These are phyloP conservation scores for Paratrypauchen microcephalus DNA, from an alignment of 2,797 vertebrate genomes.

Conservation along the genomic window DNA sequence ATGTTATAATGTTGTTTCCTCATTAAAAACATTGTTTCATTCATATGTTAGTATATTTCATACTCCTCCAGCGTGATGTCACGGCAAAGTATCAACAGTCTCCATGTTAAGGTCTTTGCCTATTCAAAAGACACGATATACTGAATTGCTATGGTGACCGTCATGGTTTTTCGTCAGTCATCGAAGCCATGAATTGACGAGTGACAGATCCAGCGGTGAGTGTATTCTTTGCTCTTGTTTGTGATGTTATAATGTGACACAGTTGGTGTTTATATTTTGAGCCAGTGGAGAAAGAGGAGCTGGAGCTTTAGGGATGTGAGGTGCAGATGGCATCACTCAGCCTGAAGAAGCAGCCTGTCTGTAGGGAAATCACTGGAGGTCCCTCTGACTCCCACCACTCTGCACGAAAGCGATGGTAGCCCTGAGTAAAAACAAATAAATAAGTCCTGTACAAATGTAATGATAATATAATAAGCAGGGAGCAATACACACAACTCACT, in stretches of 20 bases:
- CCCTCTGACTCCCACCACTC: slow-evolving; percentile 55
- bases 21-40: too few species aligned
- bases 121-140: background rate
- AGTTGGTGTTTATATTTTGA: slow-evolving; percentile 41
- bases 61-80: too few species aligned
- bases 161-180: background rate
- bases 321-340: slow-evolving; percentile 75
- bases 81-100: too few species aligned
- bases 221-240: slow-evolving; percentile 6
- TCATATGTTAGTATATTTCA: too few species aligned
- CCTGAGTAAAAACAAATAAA: slow-evolving; percentile 1
- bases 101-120: too few species aligned
- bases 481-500: too few species aligned
- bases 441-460: background rate
- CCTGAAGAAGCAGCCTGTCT: slow-evolving; percentile 71
- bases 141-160: background rate
- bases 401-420: background rate
- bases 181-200: background rate
- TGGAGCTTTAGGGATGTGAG: slow-evolving; percentile 40
- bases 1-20: too few species aligned
- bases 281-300: slow-evolving; percentile 29
- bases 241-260: slow-evolving; percentile 26
- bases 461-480: background rate
- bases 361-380: slow-evolving; percentile 68
- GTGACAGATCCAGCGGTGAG: slow-evolving; percentile 1